Percentiles rank a stretch among this genome's conserved stretches.
phyloP scores from a whole-genome alignment of 2,797 vertebrate genomes.

The Crocodylus rhombifer region DNA sequence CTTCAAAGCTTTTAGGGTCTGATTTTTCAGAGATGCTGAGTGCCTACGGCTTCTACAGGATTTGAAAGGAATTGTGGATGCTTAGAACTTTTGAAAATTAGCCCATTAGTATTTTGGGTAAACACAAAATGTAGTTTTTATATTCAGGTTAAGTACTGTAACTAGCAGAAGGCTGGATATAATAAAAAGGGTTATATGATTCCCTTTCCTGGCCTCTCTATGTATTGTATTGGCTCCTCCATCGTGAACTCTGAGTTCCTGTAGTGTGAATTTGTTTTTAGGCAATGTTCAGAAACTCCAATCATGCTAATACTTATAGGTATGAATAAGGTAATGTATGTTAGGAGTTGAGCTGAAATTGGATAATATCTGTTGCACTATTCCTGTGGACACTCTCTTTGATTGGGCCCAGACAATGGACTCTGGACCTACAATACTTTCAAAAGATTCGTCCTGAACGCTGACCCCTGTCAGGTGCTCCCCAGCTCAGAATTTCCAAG shows the following conservation, averaged over 20 bases:
- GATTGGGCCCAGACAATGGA: neutral
- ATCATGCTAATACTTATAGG: fast-evolving
- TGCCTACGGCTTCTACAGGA: neutral
- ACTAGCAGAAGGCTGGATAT: neutral
- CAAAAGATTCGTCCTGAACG: fast-evolving
- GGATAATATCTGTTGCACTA: neutral
- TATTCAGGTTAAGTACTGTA: neutral
- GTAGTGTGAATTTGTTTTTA: neutral
- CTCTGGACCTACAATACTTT: neutral
- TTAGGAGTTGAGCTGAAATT: neutral
- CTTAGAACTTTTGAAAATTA: neutral
- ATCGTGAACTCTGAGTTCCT: neutral
- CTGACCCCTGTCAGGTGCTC: neutral
- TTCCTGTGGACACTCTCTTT: neutral
- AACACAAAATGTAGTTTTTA: neutral
- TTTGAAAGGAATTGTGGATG: neutral
- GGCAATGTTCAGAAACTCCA: neutral
- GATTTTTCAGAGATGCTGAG: neutral
- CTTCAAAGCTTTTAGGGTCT: neutral
- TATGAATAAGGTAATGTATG: neutral
- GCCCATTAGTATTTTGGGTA: neutral
- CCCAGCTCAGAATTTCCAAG: neutral
- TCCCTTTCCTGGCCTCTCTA: neutral
- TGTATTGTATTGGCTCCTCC: neutral
- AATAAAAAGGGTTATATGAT: neutral